These are phyloP conservation scores for Gymnobelideus leadbeateri DNA, from an alignment of 2,113 vertebrate genomes.

Conservation along the genomic window DNA sequence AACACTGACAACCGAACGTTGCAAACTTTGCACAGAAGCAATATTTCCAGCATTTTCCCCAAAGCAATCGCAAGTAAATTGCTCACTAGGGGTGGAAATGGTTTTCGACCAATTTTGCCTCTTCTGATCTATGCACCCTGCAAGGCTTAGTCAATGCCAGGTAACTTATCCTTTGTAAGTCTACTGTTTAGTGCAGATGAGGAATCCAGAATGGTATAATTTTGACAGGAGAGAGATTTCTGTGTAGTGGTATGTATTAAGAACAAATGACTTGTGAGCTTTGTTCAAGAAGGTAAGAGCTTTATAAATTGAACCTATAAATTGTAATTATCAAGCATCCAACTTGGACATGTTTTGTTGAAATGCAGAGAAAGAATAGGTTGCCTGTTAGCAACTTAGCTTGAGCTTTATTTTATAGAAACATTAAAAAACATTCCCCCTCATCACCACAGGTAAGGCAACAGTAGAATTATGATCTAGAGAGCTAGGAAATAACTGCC, in stretches of 20 bases:
- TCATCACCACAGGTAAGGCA: conserved; percentile 58
- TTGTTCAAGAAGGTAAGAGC: conserved; percentile 76
- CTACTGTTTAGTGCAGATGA: conserved; percentile 83
- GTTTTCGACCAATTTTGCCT: conserved; percentile 82
- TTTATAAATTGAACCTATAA: conserved; percentile 78
- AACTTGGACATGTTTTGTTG: conserved; percentile 51
- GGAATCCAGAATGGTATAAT: conserved; percentile 84
- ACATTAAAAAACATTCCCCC: conserved; percentile 45
- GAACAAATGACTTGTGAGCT: conserved; percentile 80
- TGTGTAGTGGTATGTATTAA: conserved; percentile 83
- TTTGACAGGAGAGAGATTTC: conserved; percentile 83
- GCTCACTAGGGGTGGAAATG: conserved; percentile 84
- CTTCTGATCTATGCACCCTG: conserved; percentile 84
- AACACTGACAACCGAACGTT: conserved; percentile 70
- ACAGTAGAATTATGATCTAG: conserved; percentile 64
- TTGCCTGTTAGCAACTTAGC: conserved; percentile 60
- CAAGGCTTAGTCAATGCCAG: conserved; percentile 82
- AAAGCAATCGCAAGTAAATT: conserved; percentile 83
- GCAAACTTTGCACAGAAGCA: conserved; percentile 80
- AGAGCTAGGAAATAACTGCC: conserved; percentile 39
- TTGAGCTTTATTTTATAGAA: conserved; percentile 64
- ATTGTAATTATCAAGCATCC: conserved; percentile 74
- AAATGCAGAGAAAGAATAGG: conserved; percentile 63
- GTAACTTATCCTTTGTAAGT: conserved; percentile 82
- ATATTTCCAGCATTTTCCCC: conserved; percentile 83